Evolutionary conservation across 2,888 invertebrate species (phyloP).

Genomic region (Tromatobia lineatoria): DNA sequence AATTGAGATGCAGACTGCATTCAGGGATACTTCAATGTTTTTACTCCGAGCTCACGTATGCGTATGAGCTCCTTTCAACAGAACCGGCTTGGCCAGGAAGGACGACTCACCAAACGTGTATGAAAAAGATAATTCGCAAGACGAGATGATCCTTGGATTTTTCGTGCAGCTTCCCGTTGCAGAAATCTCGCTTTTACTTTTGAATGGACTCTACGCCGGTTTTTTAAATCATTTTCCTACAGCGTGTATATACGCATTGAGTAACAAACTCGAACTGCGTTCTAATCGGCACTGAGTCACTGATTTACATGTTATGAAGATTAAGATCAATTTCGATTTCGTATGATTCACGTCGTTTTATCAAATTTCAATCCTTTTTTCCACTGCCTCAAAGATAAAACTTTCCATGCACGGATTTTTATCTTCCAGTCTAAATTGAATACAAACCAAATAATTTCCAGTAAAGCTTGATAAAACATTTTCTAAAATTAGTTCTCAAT

Average conservation of each 20-base stretch:
- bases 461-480: no score
- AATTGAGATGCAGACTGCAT: neutral
- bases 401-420: no score
- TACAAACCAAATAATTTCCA: no score
- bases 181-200: neutral
- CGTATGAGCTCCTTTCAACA: neutral
- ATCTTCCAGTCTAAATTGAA: no score
- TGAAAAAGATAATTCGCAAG: neutral
- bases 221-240: slow-evolving; percentile 7
- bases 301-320: neutral
- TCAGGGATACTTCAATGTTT: neutral
- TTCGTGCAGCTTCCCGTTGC: neutral
- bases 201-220: neutral
- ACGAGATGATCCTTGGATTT: neutral
- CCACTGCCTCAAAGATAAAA: neutral
- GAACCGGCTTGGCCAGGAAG: slow-evolving; percentile 19
- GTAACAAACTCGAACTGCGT: neutral
- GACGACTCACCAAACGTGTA: neutral
- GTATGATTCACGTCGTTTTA: neutral
- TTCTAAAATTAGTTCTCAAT: no score
- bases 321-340: neutral
- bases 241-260: neutral
- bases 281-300: neutral
- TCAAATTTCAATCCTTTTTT: neutral
- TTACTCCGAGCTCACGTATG: neutral